Evolutionary conservation across 1,140 invertebrate genomes (phyloP).

Genomic region (Drosophila kanapiae): DNA sequence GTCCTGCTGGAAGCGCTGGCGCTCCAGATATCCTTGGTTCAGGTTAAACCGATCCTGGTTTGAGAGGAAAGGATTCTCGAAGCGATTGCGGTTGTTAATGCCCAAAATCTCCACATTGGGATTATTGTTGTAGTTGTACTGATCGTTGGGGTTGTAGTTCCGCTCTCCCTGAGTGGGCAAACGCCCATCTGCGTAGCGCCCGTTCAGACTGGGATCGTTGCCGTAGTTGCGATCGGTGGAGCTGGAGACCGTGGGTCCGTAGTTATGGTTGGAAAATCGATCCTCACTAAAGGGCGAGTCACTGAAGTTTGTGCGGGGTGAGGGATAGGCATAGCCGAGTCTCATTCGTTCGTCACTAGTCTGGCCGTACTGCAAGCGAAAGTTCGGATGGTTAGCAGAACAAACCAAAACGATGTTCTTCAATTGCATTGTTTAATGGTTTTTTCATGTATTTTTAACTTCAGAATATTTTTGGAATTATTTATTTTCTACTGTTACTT

Average conservation of each 20-base stretch:
- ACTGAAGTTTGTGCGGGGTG: constrained; percentile 64
- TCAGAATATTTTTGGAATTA: no score
- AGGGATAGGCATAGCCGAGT: constrained; percentile 69
- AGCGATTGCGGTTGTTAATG: constrained; percentile 67
- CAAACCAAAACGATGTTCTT: no score
- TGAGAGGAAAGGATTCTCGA: constrained; percentile 69
- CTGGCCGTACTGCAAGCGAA: constrained; percentile 72
- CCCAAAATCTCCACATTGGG: constrained; percentile 68
- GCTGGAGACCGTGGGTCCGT: constrained; percentile 51
- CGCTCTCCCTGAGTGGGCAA: constrained; percentile 18
- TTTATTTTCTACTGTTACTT: no score
- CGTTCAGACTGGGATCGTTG: constrained; percentile 43
- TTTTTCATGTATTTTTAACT: no score
- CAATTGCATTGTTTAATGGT: no score
- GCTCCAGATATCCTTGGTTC: constrained; percentile 67
- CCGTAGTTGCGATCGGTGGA: constrained; percentile 60
- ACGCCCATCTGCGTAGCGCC: constrained; percentile 26
- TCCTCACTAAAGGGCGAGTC: constrained; percentile 78
- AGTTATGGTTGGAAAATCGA: constrained; percentile 71
- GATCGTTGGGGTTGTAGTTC: constrained; percentile 57
- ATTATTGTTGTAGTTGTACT: constrained; percentile 64
- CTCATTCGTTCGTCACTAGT: constrained; percentile 80
- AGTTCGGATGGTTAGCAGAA: neutral
- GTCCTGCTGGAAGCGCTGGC: constrained; percentile 79
- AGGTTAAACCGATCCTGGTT: constrained; percentile 82